Evolutionary conservation across 2,797 vertebrate species (phyloP).

Genomic region (Glossophaga mutica): DNA sequence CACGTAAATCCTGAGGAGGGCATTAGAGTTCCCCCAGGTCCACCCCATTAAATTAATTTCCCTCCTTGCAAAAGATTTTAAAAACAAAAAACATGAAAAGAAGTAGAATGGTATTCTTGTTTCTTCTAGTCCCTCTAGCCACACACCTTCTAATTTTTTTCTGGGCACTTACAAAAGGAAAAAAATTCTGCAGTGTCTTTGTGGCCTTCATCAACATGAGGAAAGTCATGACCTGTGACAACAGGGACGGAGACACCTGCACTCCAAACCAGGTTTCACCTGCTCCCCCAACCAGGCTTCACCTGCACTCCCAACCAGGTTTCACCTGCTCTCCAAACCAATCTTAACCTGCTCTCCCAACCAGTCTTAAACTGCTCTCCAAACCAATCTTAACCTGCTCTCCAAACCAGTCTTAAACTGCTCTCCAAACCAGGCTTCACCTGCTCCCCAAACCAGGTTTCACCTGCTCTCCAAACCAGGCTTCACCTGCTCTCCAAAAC

Average conservation of each 20-base stretch:
- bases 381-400: background rate
- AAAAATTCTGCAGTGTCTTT: background rate
- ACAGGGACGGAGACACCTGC: background rate
- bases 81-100: background rate
- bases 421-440: background rate
- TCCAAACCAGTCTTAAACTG: background rate
- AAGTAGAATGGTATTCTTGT: background rate
- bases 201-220: background rate
- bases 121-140: background rate
- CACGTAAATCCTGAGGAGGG: conserved; percentile 22
- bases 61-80: background rate
- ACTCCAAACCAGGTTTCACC: too few species aligned
- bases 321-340: too few species aligned
- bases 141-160: background rate
- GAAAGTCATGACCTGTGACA: background rate
- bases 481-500: background rate
- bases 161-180: background rate
- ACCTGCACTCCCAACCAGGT: too few species aligned
- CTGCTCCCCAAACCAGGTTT: background rate
- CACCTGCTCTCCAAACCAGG: background rate
- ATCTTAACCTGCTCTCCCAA: too few species aligned
- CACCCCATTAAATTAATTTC: background rate
- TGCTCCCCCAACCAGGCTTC: too few species aligned
- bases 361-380: background rate
- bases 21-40: background rate